phyloP scores from a whole-genome alignment of 92 coral and sea anemone genomes.

The Epizoanthus scotinus region DNA sequence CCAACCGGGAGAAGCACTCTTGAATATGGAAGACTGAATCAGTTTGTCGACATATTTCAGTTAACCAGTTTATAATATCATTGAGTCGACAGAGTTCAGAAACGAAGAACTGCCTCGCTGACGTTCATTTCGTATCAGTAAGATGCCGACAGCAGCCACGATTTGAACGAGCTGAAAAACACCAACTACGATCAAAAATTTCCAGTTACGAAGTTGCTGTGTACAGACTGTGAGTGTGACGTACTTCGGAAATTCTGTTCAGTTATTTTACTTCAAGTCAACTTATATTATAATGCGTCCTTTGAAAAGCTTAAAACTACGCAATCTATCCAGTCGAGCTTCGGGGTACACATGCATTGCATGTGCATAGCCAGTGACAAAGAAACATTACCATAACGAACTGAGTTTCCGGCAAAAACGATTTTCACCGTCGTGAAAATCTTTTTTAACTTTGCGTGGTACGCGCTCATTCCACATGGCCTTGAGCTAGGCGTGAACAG shows the following conservation, averaged over 20 bases:
- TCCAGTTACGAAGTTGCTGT: background rate
- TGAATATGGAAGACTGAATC: conserved; percentile 8
- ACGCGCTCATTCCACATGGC: background rate
- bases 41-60: background rate
- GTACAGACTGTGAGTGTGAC: background rate
- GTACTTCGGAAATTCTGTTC: background rate
- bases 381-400: no score
- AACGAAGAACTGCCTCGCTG: background rate
- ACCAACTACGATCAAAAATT: background rate
- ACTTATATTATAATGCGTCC: background rate
- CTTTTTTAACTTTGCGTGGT: no score
- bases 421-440: no score
- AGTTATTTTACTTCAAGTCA: background rate
- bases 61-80: background rate
- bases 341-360: background rate
- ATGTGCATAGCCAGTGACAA: background rate
- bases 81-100: background rate
- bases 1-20: background rate
- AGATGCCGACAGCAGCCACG: background rate
- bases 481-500: background rate
- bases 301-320: background rate
- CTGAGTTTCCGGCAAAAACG: no score
- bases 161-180: background rate
- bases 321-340: background rate
- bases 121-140: background rate